These are phyloP conservation scores for Perca fluviatilis DNA, from an alignment of 2,113 vertebrate genomes.

Conservation along the genomic window DNA sequence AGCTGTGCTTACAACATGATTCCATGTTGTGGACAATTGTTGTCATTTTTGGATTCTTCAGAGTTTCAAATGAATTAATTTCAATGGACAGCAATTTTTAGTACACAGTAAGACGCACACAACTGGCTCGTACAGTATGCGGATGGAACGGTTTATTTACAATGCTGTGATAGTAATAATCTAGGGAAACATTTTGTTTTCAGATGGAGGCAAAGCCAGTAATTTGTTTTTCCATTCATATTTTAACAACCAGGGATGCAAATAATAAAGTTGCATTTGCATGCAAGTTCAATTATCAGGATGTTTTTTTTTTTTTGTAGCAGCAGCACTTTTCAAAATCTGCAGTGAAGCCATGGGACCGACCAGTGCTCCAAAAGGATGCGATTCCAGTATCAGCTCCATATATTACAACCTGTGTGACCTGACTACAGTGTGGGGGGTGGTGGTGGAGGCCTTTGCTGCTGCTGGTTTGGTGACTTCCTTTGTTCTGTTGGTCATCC, in stretches of 20 bases:
- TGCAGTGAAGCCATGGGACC: slow-evolving; percentile 21
- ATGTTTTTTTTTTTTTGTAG: slow-evolving; percentile 21
- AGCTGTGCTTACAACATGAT: neutral
- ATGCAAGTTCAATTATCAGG: neutral
- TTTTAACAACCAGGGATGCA: slow-evolving; percentile 5
- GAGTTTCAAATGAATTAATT: neutral
- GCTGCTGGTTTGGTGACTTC: slow-evolving; percentile 87
- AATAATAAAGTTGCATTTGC: neutral
- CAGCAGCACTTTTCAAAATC: slow-evolving; percentile 7
- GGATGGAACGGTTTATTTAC: neutral
- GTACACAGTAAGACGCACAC: neutral
- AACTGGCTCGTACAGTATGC: neutral
- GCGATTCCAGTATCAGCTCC: slow-evolving; percentile 81
- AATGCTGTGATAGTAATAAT: too few relatives aligned
- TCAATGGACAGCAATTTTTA: neutral
- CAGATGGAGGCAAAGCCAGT: neutral
- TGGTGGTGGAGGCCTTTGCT: slow-evolving; percentile 89
- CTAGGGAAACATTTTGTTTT: neutral
- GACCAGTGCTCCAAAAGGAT: slow-evolving; percentile 79
- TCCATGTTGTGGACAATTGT: slow-evolving; percentile 3
- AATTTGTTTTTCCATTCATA: neutral
- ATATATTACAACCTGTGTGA: slow-evolving; percentile 94
- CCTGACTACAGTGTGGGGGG: slow-evolving; percentile 88
- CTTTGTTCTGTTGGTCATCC: slow-evolving; percentile 88
- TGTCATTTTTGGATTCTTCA: slow-evolving; percentile 21